Evolutionary conservation across 2,888 invertebrate species (phyloP), one percentile per base, ranked within the genome.

Genomic region (Eupithecia vulgata): DNA sequence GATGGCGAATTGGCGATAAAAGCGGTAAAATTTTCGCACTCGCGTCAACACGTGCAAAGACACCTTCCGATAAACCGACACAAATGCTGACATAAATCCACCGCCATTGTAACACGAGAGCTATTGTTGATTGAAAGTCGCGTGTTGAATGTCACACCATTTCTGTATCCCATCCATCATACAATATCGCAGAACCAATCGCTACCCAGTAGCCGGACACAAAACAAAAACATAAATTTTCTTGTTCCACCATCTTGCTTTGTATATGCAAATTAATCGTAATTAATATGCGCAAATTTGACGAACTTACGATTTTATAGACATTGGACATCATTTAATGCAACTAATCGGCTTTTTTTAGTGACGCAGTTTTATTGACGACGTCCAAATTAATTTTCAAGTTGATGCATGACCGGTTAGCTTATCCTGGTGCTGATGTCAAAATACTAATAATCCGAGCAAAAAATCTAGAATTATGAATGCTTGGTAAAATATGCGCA

Each of bases 271-370:
- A 78, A 79, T 78, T 67, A 62, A 65, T 70, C 70, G 13, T 74
- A 78, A 79, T 78, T 76, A 79, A 78, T 76, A 78, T 76, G 74
- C 76, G 74, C 76, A 62, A 34, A 70, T 74, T 78, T 79, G 79
- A 79, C 79, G 78, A 79, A 75, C 79, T 77, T 77, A 77, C 78
- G 80, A 79, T 78, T 80, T 80, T 79, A 80, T 80, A 69, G 76
- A 73, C 76, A 76, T 77, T 74, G 67, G 67, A 76, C 77, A 76
- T 76, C 80, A 75, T 80, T 80, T 78, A 74, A 72, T 80, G 80
- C 80, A 80, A 67, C 77, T 78, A 78, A 79, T 77, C 67, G 76
- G 70, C 72, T 77, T 77, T 80, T 78, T 70, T 77, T 70, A 70
- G 75, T 68, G 62, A 42, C 69, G 67, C 59, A 66, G 40, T 75